Conservation (phyloP, 2,888 invertebrate species). For the Patella caerulea region DNA sequence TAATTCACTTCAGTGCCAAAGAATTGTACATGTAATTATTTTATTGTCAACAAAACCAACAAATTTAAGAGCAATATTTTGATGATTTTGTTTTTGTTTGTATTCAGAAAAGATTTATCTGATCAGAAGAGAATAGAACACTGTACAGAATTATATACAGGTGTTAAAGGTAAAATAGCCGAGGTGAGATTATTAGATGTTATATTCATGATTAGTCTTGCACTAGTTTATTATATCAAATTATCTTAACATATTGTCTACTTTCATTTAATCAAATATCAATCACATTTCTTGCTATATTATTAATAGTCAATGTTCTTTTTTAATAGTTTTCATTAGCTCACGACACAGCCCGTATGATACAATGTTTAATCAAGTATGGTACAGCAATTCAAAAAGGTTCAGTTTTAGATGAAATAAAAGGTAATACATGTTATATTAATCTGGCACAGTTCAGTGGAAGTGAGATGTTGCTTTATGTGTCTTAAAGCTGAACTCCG, state of each 20-base stretch:
- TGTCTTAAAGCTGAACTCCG: too few relatives aligned
- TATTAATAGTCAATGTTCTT: neutral
- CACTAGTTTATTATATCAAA: too few relatives aligned
- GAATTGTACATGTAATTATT: neutral
- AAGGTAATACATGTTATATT: constrained; percentile 74
- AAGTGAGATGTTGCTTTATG: too few relatives aligned
- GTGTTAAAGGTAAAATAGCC: constrained; percentile 72
- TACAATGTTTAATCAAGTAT: constrained; percentile 87
- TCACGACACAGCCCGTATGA: constrained; percentile 88
- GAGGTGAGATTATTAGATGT: constrained; percentile 49
- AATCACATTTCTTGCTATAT: too few relatives aligned
- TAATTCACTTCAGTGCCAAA: neutral
- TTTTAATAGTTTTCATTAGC: constrained; percentile 79
- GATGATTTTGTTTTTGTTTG: too few relatives aligned
- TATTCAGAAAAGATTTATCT: constrained; percentile 34
- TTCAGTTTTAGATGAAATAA: constrained; percentile 81
- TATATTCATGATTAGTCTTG: too few relatives aligned
- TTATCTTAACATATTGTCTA: too few relatives aligned
- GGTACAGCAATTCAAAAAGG: constrained; percentile 79
- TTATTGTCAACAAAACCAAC: too few relatives aligned
- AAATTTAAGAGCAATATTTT: too few relatives aligned
- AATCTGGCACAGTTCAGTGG: neutral
- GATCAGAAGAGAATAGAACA: constrained; percentile 67
- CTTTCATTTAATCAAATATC: too few relatives aligned
- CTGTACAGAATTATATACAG: constrained; percentile 59